Evolutionary conservation across 2,888 invertebrate genomes (phyloP).

Genomic region (Zaprionus bogoriensis): DNA sequence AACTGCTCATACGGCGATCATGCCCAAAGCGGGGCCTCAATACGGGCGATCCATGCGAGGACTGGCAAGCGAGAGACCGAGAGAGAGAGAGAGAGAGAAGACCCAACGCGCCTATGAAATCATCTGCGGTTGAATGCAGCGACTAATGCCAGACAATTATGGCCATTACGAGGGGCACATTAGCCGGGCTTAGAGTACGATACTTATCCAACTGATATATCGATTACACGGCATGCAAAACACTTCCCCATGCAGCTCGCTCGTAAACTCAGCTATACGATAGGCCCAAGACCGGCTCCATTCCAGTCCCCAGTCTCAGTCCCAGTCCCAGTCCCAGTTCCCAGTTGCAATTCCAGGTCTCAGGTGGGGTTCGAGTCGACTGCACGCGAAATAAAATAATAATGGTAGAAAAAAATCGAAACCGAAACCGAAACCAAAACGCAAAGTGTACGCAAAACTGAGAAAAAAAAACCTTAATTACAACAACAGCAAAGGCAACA

Average conservation of each 20-base stretch:
- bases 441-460: conserved; percentile 36
- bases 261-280: not conserved
- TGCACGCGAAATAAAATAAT: conserved; percentile 31
- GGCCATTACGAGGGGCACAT: conserved; percentile 45
- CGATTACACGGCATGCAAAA: conserved; percentile 59
- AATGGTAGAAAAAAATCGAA: conserved; percentile 15
- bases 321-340: conserved; percentile 1
- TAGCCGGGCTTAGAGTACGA: conserved; percentile 16
- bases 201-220: conserved; percentile 43
- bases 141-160: conserved; percentile 66
- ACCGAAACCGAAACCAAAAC: conserved; percentile 50
- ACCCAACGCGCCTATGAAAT: conserved; percentile 33
- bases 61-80: not conserved
- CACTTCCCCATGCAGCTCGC: conserved; percentile 54
- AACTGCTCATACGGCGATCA: conserved; percentile 11
- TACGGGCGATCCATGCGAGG: conserved; percentile 26
- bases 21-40: not conserved
- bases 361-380: conserved; percentile 41
- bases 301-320: not conserved
- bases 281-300: not conserved
- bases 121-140: conserved; percentile 68
- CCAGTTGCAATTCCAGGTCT: conserved; percentile 16
- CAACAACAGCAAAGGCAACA: conserved; percentile 61
- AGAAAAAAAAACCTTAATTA: conserved; percentile 55
- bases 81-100: not conserved